Evolutionary conservation across 2,888 invertebrate genomes (phyloP), one percentile per base, ranked within the genome.

Genomic region (Ornithoptera priamus): DNA sequence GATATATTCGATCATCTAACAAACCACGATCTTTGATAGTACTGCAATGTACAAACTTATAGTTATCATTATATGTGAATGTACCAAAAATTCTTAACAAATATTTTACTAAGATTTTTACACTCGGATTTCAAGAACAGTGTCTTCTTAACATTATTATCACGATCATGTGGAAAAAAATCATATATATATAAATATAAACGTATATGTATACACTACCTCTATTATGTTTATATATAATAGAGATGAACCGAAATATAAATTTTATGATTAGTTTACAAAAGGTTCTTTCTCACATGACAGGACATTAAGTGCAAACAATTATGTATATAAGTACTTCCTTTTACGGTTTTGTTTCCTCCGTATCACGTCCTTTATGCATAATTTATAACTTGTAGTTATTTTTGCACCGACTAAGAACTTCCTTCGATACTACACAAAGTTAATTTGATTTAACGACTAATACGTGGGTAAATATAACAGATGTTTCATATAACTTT

Each of bases 311-410:
- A 39, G 36, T 39, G 39, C 58, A 20, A 17, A 22, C 36, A 57
- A 56, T n/a, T 39, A 60, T 22, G 65, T 59, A 39, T 53, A 61
- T 18, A 30, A 36, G 36, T 50, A 66, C 66, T 70, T 70, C 65
- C 69, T 62, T 24, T 2, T 62, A 39, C 22, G 39, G 58, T 59
- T 66, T 66, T 36, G 62, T 58, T 70, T 70, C 69, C 69, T 62
- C 18, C 36, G 10, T 22, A 57, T 62, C 69, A 50, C 58, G 66
- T 70, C 62, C 69, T 66, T 50, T 20, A 62, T 70, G 36, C n/a
- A 62, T 58, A 60, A 59, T 63, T 59, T 30, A 64, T 63, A 12
- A 73, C 61, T 12, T 60, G 65, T 53, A 62, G 72, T 20, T 65
- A 50, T 71, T 70, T 71, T 65, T 20, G 46, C 20, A 57, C 50